Evolutionary conservation across 2,888 invertebrate species (phyloP), one percentile per base, ranked within the genome.

Genomic region (Napeogenes inachia): DNA sequence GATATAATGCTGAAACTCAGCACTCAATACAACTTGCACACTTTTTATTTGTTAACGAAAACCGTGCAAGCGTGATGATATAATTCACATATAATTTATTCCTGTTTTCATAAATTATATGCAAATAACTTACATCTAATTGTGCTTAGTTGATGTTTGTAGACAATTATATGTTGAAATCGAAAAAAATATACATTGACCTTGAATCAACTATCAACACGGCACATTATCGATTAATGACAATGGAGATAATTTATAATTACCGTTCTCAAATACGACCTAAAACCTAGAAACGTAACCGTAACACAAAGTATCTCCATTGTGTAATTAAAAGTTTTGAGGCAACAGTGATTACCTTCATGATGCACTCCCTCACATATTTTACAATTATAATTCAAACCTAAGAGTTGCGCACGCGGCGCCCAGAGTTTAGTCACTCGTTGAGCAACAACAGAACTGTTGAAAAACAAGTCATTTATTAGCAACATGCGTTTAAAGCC

Each of bases 401-500:
- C 89, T 89, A 89, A 87, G 89, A 85, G 88, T 82, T 80, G 88
- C 87, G 89, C 89, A 89, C 90, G 87, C 89, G 78, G 89, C 89
- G 89, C 90, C 86, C 85, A 86, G 85, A 89, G 85, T 89, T 83
- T 82, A 89, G 84, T 90, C 89, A 90, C 89, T 90, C 89, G 85
- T 84, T 85, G 90, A 84, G 89, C 84, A 89, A 90, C 86, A 89
- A 89, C 85, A 85, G 88, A 86, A 86, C 89, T 90, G 90, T 90
- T 83, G 90, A 90, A 90, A 90, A 89, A 90, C 88, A 90, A 90
- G 90, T 90, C 75, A 89, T 89, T 89, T 83, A 90, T 90, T 90
- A 90, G 89, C 89, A 85, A 89, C 89, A 89, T 90, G 89, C 88
- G 87, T 81, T 80, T 75, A 82, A 90, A 90, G 85, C 80, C 86